These are phyloP conservation scores for Lottia gigantea DNA, from an alignment of 2,888 invertebrate genomes.

Conservation along the genomic window DNA sequence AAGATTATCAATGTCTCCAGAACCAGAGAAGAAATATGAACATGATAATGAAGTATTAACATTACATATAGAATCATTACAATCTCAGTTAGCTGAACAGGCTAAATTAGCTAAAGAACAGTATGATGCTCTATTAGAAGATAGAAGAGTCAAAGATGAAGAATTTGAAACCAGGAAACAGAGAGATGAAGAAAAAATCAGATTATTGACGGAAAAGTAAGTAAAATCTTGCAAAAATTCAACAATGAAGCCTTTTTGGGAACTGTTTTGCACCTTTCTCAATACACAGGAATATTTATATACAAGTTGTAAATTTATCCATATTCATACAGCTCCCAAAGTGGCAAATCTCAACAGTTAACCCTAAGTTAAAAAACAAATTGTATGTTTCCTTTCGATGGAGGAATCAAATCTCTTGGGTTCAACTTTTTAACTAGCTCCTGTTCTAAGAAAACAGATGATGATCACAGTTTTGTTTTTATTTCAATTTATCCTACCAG, in stretches of 20 bases:
- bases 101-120: slow-evolving; percentile 66
- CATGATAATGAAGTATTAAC: slow-evolving; percentile 63
- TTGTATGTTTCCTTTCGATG: too few relatives aligned
- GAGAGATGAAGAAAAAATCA: slow-evolving; percentile 66
- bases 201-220: slow-evolving; percentile 66
- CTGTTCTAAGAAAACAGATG: too few relatives aligned
- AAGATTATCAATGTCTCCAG: slow-evolving; percentile 43
- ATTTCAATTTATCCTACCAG: too few relatives aligned
- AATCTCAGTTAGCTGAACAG: slow-evolving; percentile 67
- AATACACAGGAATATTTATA: background rate
- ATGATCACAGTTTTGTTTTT: too few relatives aligned
- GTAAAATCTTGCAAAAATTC: too few relatives aligned
- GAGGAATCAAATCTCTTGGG: too few relatives aligned
- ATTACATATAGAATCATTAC: slow-evolving; percentile 62
- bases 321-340: too few relatives aligned
- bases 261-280: background rate
- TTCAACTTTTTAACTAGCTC: too few relatives aligned
- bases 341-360: too few relatives aligned
- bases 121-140: slow-evolving; percentile 65
- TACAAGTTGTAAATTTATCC: too few relatives aligned
- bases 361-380: too few relatives aligned
- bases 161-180: slow-evolving; percentile 65
- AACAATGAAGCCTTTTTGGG: background rate
- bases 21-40: slow-evolving; percentile 55
- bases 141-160: slow-evolving; percentile 64